Conservation (phyloP, 2,888 invertebrate species). For the Opisthograptis luteolata region DNA sequence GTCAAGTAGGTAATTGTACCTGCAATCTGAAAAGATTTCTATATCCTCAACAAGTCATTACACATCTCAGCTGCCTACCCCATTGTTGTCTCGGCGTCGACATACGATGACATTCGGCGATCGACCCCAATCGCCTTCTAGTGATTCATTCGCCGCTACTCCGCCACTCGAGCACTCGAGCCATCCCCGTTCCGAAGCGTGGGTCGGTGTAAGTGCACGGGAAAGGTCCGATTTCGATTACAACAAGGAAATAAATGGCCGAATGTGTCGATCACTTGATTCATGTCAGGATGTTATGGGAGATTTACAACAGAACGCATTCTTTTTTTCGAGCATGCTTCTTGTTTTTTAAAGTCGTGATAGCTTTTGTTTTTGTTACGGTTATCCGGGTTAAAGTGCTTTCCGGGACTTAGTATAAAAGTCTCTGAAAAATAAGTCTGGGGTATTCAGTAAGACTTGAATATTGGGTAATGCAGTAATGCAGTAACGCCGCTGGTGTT, state of each 20-base stretch:
- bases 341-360: background rate
- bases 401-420: no score
- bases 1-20: background rate
- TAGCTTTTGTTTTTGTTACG: no score
- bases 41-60: conserved; percentile 27
- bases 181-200: conserved; percentile 16
- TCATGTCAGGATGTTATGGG: conserved; percentile 18
- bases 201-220: conserved; percentile 29
- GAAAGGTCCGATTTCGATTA: conserved; percentile 37
- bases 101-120: conserved; percentile 30
- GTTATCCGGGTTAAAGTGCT: no score
- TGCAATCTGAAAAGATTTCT: conserved; percentile 12
- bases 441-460: no score
- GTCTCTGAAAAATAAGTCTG: no score
- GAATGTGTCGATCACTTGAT: conserved; percentile 31
- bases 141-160: conserved; percentile 34
- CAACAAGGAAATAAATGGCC: conserved; percentile 33
- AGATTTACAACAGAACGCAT: no score
- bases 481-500: no score
- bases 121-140: conserved; percentile 28
- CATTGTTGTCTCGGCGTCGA: conserved; percentile 21
- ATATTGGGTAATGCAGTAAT: no score
- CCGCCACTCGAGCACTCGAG: conserved; percentile 27
- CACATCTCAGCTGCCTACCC: conserved; percentile 12
- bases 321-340: conserved; percentile 7